phyloP scores from a whole-genome alignment of 2,888 invertebrate species.

The Metellina segmentata region DNA sequence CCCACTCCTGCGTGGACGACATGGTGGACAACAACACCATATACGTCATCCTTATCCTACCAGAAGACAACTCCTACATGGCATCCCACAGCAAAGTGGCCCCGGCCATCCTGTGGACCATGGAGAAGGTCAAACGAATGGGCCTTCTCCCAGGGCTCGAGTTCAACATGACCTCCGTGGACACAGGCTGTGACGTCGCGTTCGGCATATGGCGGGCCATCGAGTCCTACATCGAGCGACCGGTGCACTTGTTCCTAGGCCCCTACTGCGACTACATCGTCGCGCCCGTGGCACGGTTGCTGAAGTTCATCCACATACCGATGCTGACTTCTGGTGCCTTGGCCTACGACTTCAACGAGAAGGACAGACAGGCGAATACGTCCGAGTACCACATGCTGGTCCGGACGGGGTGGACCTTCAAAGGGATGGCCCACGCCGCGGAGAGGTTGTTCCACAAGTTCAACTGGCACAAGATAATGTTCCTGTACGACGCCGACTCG shows the following conservation, averaged over 20 bases:
- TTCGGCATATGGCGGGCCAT: constrained; percentile 83
- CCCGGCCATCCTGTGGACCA: constrained; percentile 85
- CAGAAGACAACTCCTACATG: constrained; percentile 78
- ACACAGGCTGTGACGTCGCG: constrained; percentile 79
- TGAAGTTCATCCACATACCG: constrained; percentile 87
- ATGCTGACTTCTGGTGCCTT: constrained; percentile 91
- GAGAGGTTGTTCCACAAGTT: constrained; percentile 17
- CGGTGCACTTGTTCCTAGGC: constrained; percentile 73
- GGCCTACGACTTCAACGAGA: constrained; percentile 88
- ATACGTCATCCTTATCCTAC: constrained; percentile 78
- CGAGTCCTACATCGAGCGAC: constrained; percentile 53
- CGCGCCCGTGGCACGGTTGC: constrained; percentile 89
- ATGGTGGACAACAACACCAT: constrained; percentile 33
- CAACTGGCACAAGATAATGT: constrained; percentile 28
- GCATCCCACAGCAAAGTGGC: constrained; percentile 83
- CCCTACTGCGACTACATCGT: constrained; percentile 78
- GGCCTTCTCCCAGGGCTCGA: constrained; percentile 83
- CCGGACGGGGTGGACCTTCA: constrained; percentile 85
- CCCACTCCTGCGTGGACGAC: too few relatives aligned
- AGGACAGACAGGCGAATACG: constrained; percentile 85
- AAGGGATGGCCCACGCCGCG: constrained; percentile 66
- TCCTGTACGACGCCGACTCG: constrained; percentile 56
- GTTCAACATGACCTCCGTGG: constrained; percentile 76
- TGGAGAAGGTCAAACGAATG: constrained; percentile 81
- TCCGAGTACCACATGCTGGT: constrained; percentile 91